phyloP scores from a whole-genome alignment of 1,140 invertebrate genomes.

The Lutraria rhynchaena region DNA sequence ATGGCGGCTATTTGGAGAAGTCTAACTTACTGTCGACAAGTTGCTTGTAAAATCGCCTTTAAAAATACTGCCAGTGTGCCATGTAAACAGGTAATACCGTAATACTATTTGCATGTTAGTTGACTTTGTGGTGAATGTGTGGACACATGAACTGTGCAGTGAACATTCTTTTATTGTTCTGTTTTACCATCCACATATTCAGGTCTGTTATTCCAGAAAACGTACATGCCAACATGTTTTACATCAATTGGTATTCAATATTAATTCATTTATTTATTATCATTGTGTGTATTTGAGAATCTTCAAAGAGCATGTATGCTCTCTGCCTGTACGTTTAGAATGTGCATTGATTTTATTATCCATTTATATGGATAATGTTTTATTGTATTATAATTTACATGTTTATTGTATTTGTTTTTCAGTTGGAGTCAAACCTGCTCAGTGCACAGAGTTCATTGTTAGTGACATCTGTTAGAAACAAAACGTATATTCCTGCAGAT shows the following conservation, averaged over 20 bases:
- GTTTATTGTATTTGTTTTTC: neutral
- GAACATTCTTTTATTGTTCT: neutral
- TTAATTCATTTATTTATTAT: neutral
- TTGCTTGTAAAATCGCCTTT: neutral
- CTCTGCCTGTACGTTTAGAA: neutral
- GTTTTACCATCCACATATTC: neutral
- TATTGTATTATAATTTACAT: neutral
- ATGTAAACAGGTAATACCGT: conserved; percentile 6
- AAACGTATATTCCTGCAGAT: conserved; percentile 21
- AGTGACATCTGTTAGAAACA: conserved; percentile 24
- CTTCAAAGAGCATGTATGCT: neutral
- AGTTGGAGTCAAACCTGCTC: neutral
- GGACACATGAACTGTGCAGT: neutral
- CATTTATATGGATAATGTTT: neutral
- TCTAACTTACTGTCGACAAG: conserved; percentile 13
- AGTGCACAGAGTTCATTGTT: neutral
- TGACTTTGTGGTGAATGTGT: neutral
- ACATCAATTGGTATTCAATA: neutral
- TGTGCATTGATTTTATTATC: neutral
- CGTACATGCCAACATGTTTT: neutral
- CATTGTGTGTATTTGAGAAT: neutral
- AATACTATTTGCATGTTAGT: neutral
- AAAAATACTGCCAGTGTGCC: neutral
- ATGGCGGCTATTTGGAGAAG: neutral
- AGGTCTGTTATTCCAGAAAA: neutral